Base-by-base conservation (phyloP, 2,797 vertebrate genomes). In the Melanotaenia pygmaea region DNA sequence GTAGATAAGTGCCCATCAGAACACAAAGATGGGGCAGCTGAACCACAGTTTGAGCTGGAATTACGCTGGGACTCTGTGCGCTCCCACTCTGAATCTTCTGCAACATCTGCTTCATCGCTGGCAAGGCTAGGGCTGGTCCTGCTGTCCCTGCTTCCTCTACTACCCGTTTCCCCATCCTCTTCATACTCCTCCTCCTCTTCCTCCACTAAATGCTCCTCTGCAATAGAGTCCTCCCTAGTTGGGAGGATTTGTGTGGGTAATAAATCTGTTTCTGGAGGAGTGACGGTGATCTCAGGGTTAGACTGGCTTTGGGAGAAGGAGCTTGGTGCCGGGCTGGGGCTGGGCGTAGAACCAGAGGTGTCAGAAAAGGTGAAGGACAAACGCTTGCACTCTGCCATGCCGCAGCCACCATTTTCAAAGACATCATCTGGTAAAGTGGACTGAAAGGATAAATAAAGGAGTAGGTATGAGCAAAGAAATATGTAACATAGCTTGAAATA, bases 291-390 rank as follows among this genome's bases (percentile, higher is more conserved):
- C 85, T 97, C 96, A 0, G 97, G 97, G 86, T 96, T 96, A 65
- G 96, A 95, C 20, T 90, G 94, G 73, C 89, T 77, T 24, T 89
- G 80, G 2, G 92, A 89, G 70, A 94, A 89, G 74, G 88, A 87
- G 77, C 89, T 90, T 0, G 75, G 93, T 22, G 91, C 91, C 0
- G 89, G 91, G 83, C 89, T 86, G 18, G 94, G 84, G 82, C 91
- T 89, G 18, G 94, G 82, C 2, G 85, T 91, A 35, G 90, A 94
- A 37, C 66, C 88, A 57, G 92, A 90, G 32, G 63, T 95, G 89
- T 93, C 96, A 59, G 9, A 93, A 87, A 97, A 97, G 87, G 95
- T 96, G 91, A 98, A 96, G 13, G 97, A 99, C 53, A 98, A 93
- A 5, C 96, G 95, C 54, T 94, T 94, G 88, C 96, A 96, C 82